Evolutionary conservation across 2,797 vertebrate species (phyloP), one percentile per base, ranked within the genome.

Genomic region (Euthynnus affinis): DNA sequence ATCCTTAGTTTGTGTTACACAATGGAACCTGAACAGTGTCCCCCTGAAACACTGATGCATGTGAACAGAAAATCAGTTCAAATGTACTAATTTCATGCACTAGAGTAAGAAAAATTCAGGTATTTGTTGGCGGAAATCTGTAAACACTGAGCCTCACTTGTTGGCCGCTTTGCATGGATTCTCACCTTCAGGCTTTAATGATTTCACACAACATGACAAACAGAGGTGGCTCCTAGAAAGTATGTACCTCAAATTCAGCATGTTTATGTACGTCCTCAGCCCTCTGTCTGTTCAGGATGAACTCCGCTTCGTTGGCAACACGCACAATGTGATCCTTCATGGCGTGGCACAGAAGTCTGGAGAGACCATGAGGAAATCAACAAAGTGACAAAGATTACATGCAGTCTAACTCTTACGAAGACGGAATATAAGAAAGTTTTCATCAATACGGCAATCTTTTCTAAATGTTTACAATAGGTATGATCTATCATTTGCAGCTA

Each of bases 311-410:
- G 52, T 99, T 99, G 81, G 98, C 98, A 1, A 99, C 98, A 29
- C 98, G 97, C 25, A 99, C 98, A 74, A 99, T 99, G 61, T 99
- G 98, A 89, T 99, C 98, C 90, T 99, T 99, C 98, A 99, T 99
- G 74, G 98, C 98, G 60, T 99, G 98, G 85, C 98, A 99, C 59
- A 99, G 88, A n/a, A 99, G 96, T 87, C 98, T 99, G 84, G 76
- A n/a, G 22, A 58, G 8, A 22, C 32, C 46, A 53, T 1, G 18
- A 63, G 27, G 27, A 64, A 22, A 49, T 52, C 48, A 70, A 2
- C 25, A 69, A n/a, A 48, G 52, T 0, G 0, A 60, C 7, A 66
- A 17, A 78, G 15, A 20, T 4, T 6, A 44, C 20, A 62, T 18
- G 17, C 17, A 46, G 55, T 3, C 3, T 6, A 6, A 66, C 14